phyloP scores from a whole-genome alignment of 1,140 invertebrate genomes.

The Habropoda laboriosa region DNA sequence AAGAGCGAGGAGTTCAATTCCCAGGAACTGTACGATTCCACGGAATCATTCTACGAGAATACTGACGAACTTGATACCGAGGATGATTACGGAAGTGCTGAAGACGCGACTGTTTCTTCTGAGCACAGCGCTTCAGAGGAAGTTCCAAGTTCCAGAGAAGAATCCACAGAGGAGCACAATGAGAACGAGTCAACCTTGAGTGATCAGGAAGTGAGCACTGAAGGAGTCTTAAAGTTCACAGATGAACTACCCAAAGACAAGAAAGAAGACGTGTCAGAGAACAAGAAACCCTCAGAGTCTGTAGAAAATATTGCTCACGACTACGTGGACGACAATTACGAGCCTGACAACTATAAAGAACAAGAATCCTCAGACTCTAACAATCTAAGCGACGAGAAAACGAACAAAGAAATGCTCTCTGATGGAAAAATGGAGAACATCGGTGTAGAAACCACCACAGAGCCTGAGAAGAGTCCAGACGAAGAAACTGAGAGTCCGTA shows the following conservation, averaged over 20 bases:
- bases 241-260: slow-evolving; percentile 76
- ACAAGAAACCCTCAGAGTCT: slow-evolving; percentile 43
- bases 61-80: slow-evolving; percentile 5
- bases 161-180: neutral
- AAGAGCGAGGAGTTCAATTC: slow-evolving; percentile 26
- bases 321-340: slow-evolving; percentile 84
- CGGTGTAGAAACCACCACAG: slow-evolving; percentile 18
- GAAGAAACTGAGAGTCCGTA: neutral
- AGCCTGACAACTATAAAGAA: slow-evolving; percentile 76
- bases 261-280: slow-evolving; percentile 60
- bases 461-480: neutral
- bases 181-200: neutral
- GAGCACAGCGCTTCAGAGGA: slow-evolving; percentile 37
- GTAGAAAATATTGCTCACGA: slow-evolving; percentile 71
- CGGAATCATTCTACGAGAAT: slow-evolving; percentile 27
- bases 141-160: neutral
- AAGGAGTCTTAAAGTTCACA: slow-evolving; percentile 80
- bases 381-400: slow-evolving; percentile 30
- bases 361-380: slow-evolving; percentile 19
- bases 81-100: slow-evolving; percentile 11
- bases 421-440: neutral
- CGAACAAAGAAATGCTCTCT: neutral
- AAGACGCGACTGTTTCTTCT: neutral
- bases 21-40: slow-evolving; percentile 41
- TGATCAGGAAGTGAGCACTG: slow-evolving; percentile 70